Base-by-base conservation (phyloP, 2,113 vertebrate genomes). In the Bujurquina vittata region DNA sequence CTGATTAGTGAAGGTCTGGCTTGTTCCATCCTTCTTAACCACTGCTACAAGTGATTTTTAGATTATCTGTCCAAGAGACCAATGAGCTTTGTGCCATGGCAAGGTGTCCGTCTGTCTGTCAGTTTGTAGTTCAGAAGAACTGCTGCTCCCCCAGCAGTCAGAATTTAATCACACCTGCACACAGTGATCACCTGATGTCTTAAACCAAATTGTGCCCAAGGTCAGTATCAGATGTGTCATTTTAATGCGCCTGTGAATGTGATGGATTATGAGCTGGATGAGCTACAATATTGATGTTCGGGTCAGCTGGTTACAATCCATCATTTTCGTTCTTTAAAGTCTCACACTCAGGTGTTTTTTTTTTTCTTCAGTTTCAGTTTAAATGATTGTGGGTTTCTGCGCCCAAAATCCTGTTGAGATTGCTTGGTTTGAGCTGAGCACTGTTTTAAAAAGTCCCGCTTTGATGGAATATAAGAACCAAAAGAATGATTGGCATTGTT, bases 401-500 rank as follows among this genome's bases (percentile, higher is more conserved):
- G 1, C 43, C 29, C 43, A 20, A 18, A 49, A 29, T 69, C 65
- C 4, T 43, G 40, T 43, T 43, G 14, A 43, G 40, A 12, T 43
- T 12, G 14, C 11, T 20, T 20, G 4, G 43, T 1, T 17, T 20
- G 31, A 72, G 43, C 40, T 37, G 58, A 79, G 20, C 73, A 15
- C 12, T 18, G 46, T 33, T 55, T 56, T 40, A 67, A 67, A 69
- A 80, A 65, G 63, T 54, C 5, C 83, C 29, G 20, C 72, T 80
- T 35, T 26, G 31, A 62, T 79, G 79, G 54, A 69, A 59, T 40
- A 56, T 9, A 3, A 26, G 11, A 22, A 23, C 60, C 43, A 29
- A 22, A 73, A 85, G 73, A 88, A 86, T 60, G 80, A 75, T 59
- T 40, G 63, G 56, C 58, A 62, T 62, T 76, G 75, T 75, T 80